Percentiles rank a stretch among this genome's conserved stretches.
These are phyloP conservation scores for Drosophila ohnishii DNA, from an alignment of 1,140 invertebrate genomes.

Conservation along the genomic window DNA sequence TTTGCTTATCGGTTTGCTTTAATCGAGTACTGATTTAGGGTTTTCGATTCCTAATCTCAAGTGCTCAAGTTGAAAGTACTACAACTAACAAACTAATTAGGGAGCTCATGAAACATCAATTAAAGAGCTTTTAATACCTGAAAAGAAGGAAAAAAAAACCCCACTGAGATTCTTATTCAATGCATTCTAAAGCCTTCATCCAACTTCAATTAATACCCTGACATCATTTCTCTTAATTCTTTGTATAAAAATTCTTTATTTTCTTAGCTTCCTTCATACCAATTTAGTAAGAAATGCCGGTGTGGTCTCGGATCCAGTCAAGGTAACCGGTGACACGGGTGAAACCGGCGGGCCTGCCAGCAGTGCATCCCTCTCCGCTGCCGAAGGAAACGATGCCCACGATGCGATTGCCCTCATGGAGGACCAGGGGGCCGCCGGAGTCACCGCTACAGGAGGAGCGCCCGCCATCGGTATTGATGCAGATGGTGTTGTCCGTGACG, in stretches of 20 bases:
- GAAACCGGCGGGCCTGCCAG: conserved; percentile 84
- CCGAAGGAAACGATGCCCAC: conserved; percentile 84
- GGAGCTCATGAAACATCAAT: not conserved
- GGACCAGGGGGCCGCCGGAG: conserved; percentile 50
- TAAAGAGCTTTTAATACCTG: not conserved
- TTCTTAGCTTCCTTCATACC: not conserved
- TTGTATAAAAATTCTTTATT: not conserved
- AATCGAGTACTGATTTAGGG: not conserved
- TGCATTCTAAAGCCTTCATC: not conserved
- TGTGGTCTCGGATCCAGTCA: conserved; percentile 84
- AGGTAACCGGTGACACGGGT: conserved; percentile 84
- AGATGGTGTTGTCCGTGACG: conserved; percentile 35
- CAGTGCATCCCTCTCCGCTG: conserved; percentile 83
- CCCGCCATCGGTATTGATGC: conserved; percentile 23
- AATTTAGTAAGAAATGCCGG: conserved; percentile 77
- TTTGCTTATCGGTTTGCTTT: not conserved
- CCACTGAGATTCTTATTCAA: not conserved
- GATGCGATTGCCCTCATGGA: conserved; percentile 39
- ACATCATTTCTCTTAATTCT: not conserved
- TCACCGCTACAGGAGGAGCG: conserved; percentile 47
- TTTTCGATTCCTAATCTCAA: not conserved
- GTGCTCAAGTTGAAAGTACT: too few species aligned
- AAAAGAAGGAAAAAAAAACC: not conserved
- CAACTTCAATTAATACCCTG: not conserved
- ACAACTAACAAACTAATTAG: not conserved